Evolutionary conservation across 1,140 invertebrate genomes (phyloP).

Genomic region (Procambarus clarkii): DNA sequence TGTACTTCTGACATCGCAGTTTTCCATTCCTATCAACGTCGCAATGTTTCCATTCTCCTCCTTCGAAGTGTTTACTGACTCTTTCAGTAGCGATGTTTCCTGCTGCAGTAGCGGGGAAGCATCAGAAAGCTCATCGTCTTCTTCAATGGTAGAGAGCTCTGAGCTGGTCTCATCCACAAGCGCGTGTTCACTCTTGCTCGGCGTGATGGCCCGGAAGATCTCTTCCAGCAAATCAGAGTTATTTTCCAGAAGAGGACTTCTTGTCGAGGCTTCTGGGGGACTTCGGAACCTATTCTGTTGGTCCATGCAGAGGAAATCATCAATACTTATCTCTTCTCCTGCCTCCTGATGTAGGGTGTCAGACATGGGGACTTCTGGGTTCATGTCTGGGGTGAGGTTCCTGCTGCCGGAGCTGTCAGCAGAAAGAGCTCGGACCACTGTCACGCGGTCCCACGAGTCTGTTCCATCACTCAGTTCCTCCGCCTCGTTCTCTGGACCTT

Average conservation of each 20-base stretch:
- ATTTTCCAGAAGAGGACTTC: neutral
- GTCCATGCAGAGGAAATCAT: neutral
- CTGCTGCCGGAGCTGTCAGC: neutral
- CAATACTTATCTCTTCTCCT: neutral
- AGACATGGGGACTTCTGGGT: neutral
- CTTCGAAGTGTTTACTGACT: neutral
- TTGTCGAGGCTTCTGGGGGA: neutral
- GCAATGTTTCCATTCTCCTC: neutral
- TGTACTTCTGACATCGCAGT: no score
- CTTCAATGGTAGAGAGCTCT: constrained; percentile 38
- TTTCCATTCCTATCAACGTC: no score
- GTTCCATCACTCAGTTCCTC: constrained; percentile 43
- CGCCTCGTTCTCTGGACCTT: neutral
- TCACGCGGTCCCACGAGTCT: constrained; percentile 44
- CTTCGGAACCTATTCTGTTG: neutral
- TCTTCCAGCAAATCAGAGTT: constrained; percentile 23
- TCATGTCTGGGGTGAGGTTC: neutral
- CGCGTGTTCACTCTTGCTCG: neutral
- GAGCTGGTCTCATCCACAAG: constrained; percentile 32
- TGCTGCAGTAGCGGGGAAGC: neutral
- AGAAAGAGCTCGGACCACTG: constrained; percentile 22
- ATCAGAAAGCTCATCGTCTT: constrained; percentile 22
- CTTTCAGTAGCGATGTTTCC: neutral
- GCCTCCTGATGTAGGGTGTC: neutral
- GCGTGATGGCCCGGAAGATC: neutral